phyloP scores from a whole-genome alignment of 2,797 vertebrate genomes.

The Aphelocoma californica region DNA sequence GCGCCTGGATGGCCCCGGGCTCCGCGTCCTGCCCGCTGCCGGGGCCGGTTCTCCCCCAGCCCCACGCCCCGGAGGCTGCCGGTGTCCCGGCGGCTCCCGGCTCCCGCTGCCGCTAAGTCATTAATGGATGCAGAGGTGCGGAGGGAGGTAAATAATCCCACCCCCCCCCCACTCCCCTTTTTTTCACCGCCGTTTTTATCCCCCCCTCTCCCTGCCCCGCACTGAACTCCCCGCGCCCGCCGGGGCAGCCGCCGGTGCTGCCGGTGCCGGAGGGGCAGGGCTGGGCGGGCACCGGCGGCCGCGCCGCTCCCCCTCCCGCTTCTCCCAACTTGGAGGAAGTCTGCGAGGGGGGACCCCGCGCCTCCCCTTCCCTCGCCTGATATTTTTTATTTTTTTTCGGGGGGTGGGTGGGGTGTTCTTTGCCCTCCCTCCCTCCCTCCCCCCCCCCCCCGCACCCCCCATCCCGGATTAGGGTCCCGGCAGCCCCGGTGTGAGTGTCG shows the following conservation, averaged over 20 bases:
- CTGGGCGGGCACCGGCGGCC: not conserved
- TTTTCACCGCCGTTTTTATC: not conserved
- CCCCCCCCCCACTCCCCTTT: not conserved
- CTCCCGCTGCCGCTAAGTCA: constrained; percentile 47
- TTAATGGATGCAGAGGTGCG: constrained; percentile 43
- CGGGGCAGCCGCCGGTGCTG: not conserved
- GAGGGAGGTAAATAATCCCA: constrained; percentile 20
- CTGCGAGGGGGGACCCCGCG: not conserved
- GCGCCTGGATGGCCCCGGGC: constrained; percentile 41
- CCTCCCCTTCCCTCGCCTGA: too few relatives aligned
- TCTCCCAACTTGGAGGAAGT: not conserved
- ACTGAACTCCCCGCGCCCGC: not conserved
- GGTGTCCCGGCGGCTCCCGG: not conserved
- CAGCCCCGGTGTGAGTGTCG: not conserved
- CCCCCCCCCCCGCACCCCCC: too few relatives aligned
- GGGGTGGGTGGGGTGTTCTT: too few relatives aligned
- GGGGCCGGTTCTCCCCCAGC: not conserved
- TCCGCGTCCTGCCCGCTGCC: constrained; percentile 27
- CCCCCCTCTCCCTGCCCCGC: not conserved
- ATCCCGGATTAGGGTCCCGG: not conserved
- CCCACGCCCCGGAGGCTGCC: not conserved
- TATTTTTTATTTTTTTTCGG: too few relatives aligned
- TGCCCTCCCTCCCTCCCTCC: too few relatives aligned
- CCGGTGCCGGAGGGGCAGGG: not conserved
- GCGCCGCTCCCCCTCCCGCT: not conserved